A percentile compares a stretch with the other conserved stretches of the same genome.
Conservation (phyloP, 35 echinoderm and acorn worm species). For the Apostichopus parvimensis region DNA sequence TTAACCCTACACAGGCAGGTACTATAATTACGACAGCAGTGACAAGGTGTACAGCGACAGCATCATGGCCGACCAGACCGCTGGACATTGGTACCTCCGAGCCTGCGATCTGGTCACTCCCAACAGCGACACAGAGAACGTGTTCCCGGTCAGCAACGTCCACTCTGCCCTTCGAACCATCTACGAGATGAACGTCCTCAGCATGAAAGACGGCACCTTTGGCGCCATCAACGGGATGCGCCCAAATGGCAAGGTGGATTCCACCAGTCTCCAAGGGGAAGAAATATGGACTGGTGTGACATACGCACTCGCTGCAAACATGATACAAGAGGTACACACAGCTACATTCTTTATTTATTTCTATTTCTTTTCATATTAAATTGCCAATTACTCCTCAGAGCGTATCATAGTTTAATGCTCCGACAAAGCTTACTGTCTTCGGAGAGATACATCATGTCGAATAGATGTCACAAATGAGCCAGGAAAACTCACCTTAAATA, state of each 20-base stretch:
- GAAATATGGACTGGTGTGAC: constrained; percentile 96
- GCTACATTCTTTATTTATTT: too few species aligned
- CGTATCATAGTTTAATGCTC: too few species aligned
- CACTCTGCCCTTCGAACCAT: constrained; percentile 69
- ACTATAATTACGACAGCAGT: constrained; percentile 99
- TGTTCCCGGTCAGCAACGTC: constrained; percentile 80
- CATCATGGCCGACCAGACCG: constrained; percentile 93
- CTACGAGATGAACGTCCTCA: constrained; percentile 88
- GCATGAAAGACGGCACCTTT: constrained; percentile 76
- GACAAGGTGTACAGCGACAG: constrained; percentile 71
- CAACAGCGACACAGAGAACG: constrained; percentile 25
- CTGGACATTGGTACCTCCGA: constrained; percentile 91
- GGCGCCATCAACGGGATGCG: constrained; percentile 92
- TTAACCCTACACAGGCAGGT: constrained; percentile 58
- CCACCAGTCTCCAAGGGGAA: constrained; percentile 85
- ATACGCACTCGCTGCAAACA: constrained; percentile 89
- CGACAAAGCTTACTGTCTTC: too few species aligned
- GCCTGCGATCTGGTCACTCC: constrained; percentile 75
- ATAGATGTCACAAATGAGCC: too few species aligned
- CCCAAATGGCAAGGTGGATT: constrained; percentile 85
- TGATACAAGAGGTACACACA: constrained; percentile 93
- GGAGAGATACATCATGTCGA: too few species aligned
- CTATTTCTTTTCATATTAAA: too few species aligned
- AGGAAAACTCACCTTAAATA: too few species aligned
- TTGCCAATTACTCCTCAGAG: too few species aligned